Percentiles rank a stretch among this genome's conserved stretches.
Conservation (phyloP, 2,113 vertebrate species). For the Mungos mungo region DNA sequence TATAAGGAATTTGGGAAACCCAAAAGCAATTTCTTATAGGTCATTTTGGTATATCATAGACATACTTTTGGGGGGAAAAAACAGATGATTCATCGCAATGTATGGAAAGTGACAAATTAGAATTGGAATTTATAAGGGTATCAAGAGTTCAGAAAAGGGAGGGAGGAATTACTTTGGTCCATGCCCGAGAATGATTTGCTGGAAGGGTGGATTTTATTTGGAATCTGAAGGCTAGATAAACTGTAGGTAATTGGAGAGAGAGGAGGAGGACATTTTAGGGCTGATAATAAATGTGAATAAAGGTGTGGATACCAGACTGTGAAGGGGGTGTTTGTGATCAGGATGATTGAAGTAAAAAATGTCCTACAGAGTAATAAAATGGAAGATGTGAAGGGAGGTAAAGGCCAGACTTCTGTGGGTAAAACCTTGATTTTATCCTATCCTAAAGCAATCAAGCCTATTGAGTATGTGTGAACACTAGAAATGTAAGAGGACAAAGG, state of each 20-base stretch:
- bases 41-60: not conserved
- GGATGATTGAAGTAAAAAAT: not conserved
- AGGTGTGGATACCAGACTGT: not conserved
- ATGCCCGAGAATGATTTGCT: not conserved
- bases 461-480: not conserved
- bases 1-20: not conserved
- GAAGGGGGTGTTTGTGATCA: not conserved
- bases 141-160: conserved; percentile 28
- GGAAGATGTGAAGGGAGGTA: not conserved
- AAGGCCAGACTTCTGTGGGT: not conserved
- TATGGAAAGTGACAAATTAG: not conserved
- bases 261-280: not conserved
- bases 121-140: not conserved
- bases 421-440: not conserved
- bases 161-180: not conserved
- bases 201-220: not conserved
- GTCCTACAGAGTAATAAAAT: not conserved
- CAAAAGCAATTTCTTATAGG: not conserved
- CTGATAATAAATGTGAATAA: not conserved
- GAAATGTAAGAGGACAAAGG: not conserved
- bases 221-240: not conserved
- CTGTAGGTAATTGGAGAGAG: not conserved
- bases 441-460: not conserved
- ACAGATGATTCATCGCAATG: not conserved
- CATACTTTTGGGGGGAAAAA: not conserved